Percentiles rank a stretch among this genome's conserved stretches.
These are phyloP conservation scores for Eulemur rufifrons DNA, from an alignment of 2,113 vertebrate species.

Conservation along the genomic window DNA sequence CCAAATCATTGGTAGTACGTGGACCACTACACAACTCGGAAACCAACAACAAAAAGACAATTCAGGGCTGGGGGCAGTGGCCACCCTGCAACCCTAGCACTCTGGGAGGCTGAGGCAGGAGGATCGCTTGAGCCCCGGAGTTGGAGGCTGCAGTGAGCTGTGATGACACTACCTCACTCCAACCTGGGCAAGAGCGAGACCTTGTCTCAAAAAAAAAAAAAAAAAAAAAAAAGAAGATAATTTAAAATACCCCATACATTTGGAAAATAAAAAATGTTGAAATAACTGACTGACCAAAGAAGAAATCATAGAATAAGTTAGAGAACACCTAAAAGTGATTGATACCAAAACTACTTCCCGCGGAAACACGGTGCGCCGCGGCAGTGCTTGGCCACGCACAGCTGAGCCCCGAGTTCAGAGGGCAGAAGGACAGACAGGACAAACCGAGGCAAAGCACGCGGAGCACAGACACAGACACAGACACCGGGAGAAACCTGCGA, in stretches of 20 bases:
- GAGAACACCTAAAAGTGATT: not conserved
- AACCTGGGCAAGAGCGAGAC: no score
- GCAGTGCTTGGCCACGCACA: not conserved
- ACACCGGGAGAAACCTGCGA: not conserved
- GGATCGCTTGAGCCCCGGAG: no score
- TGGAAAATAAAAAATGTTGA: not conserved
- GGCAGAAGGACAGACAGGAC: no score
- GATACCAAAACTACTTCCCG: not conserved
- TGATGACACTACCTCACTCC: no score
- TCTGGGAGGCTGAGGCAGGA: no score
- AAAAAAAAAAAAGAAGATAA: not conserved
- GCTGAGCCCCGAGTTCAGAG: no score
- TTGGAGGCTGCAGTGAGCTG: no score
- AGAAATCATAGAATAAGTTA: not conserved
- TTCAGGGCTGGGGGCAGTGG: no score
- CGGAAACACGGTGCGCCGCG: not conserved
- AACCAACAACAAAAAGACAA: not conserved
- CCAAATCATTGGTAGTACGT: rapidly evolving
- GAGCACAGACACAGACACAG: rapidly evolving
- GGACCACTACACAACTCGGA: not conserved
- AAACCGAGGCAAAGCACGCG: not conserved
- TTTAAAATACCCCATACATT: not conserved
- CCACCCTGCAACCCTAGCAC: no score
- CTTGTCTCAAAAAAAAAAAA: no score
- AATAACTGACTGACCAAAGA: not conserved